Percentiles rank a stretch among this genome's conserved stretches.
These are phyloP conservation scores for Sitophilus oryzae DNA, from an alignment of 1,140 invertebrate species.

Conservation along the genomic window DNA sequence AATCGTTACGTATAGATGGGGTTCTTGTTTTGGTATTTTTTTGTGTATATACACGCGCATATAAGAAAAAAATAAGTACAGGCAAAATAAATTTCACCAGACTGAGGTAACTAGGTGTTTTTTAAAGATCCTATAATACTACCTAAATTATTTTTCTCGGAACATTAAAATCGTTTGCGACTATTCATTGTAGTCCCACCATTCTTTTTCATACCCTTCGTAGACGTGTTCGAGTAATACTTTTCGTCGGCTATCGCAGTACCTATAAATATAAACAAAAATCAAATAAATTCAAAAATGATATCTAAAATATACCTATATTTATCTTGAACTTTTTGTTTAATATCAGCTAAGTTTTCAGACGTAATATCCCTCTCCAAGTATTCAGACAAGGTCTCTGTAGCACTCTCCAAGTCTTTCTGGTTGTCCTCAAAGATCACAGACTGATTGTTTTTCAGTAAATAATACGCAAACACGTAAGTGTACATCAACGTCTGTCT, in stretches of 20 bases:
- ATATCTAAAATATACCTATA: constrained; percentile 74
- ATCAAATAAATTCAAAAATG: neutral
- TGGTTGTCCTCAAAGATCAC: constrained; percentile 99
- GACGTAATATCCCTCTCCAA: constrained; percentile 96
- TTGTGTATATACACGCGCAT: too few species aligned
- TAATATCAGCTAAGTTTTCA: constrained; percentile 95
- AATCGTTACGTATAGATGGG: too few species aligned
- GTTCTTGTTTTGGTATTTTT: too few species aligned
- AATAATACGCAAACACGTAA: constrained; percentile 98
- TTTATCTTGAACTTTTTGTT: constrained; percentile 99
- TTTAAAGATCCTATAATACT: constrained; percentile 26
- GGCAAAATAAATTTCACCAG: constrained; percentile 1
- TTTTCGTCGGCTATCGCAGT: constrained; percentile 93
- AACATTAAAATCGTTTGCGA: constrained; percentile 16
- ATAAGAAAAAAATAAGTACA: neutral
- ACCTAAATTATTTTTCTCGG: constrained; percentile 25
- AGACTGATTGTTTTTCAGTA: constrained; percentile 97
- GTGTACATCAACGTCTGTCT: constrained; percentile 98
- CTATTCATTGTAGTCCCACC: constrained; percentile 92
- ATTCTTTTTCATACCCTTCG: constrained; percentile 97
- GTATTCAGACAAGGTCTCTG: constrained; percentile 95
- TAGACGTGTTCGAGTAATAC: constrained; percentile 94
- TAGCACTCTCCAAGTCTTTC: constrained; percentile 94
- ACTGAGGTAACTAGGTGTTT: constrained; percentile 32
- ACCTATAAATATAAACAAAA: constrained; percentile 54